Base-by-base conservation (phyloP, 2,797 vertebrate genomes). In the Microhierax caerulescens region DNA sequence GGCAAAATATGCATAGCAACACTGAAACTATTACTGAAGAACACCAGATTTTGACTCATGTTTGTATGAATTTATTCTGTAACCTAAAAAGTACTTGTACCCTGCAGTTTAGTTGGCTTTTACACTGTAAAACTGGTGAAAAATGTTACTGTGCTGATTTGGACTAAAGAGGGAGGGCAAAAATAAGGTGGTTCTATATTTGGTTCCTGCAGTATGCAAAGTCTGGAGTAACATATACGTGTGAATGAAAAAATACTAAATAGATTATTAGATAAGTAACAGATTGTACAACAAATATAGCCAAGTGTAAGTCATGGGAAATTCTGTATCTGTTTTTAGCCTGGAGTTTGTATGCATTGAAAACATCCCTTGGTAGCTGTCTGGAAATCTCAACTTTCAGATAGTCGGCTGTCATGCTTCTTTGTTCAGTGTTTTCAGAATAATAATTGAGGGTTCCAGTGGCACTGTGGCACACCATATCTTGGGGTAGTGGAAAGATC, bases 381-480 rank as follows among this genome's bases (percentile, higher is more conserved):
- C 47, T 64, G 80, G 72, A 94, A 93, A 78, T 83, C 54, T 94
- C 51, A 63, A 25, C 64, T 91, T 94, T 93, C 50, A 54, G 68
- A 74, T 25, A 81, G 68, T 43, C 0, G 0, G 25, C 47, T 28
- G 34, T 86, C 63, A 63, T 34, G 37, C 47, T 64, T 57, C 73
- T 86, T 92, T 68, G 77, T 73, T 89, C 85, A 41, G 59, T 53
- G 47, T 75, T 91, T 77, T 92, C 75, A 57, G 92, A 97, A 96
- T 28, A 93, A 89, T 80, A 93, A 19, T n/a, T 73, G 56, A 36
- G 48, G 51, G 41, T 69, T 96, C 94, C 85, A 69, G 59, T 3
- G 48, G 72, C 32, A 48, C 41, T 11, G 5, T 86, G 72, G 45
- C 53, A 89, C 37, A 67, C 28, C 20, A 4, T 93, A 61, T 90